phyloP scores from a whole-genome alignment of 2,797 vertebrate genomes.

The Forpus xanthops region DNA sequence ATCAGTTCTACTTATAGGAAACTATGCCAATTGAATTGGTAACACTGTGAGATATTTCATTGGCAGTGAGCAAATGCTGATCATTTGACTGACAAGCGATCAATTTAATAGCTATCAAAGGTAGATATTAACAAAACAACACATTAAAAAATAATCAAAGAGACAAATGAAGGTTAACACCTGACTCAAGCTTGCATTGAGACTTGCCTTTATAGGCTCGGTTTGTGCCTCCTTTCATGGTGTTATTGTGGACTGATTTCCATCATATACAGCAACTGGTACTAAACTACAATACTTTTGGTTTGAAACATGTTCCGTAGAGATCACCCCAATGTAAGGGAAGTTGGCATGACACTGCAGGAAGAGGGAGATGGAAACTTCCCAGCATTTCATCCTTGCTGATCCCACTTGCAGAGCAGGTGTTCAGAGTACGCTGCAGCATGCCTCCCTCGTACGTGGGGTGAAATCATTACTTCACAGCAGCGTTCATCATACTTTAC shows the following conservation, averaged over 20 bases:
- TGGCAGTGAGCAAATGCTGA: constrained; percentile 41
- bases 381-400: neutral
- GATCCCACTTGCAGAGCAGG: neutral
- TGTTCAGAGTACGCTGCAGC: neutral
- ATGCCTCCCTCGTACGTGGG: neutral
- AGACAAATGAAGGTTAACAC: constrained; percentile 64
- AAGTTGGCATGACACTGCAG: neutral
- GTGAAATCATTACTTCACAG: constrained; percentile 43
- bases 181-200: constrained; percentile 65
- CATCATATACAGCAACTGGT: constrained; percentile 33
- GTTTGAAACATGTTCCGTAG: constrained; percentile 46
- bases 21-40: constrained; percentile 41
- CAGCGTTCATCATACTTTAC: constrained; percentile 15
- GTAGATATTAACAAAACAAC: constrained; percentile 48
- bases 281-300: constrained; percentile 42
- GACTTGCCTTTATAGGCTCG: constrained; percentile 57
- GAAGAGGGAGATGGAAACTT: neutral
- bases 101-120: constrained; percentile 33
- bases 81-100: constrained; percentile 22
- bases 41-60: constrained; percentile 51
- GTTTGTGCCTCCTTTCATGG: constrained; percentile 35
- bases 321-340: neutral
- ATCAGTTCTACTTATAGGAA: constrained; percentile 28
- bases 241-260: constrained; percentile 39
- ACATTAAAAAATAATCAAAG: constrained; percentile 46